Evolutionary conservation across 2,113 vertebrate species (phyloP).

Genomic region (Atrichornis clamosus): DNA sequence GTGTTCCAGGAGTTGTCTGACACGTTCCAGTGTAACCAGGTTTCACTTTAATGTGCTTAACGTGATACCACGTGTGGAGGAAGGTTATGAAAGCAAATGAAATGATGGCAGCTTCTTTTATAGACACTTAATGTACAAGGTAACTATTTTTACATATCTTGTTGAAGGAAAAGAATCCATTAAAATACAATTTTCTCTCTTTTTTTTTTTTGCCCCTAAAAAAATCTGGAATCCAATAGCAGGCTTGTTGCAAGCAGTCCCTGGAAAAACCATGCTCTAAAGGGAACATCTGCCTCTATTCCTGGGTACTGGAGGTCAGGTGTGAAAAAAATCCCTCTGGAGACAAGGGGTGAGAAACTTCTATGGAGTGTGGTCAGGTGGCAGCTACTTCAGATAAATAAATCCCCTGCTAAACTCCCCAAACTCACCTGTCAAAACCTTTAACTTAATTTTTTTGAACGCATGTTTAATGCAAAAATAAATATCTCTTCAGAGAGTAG

Average conservation of each 20-base stretch:
- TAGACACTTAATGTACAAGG: neutral
- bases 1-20: neutral
- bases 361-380: accelerated
- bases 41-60: slow-evolving; percentile 25
- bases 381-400: neutral
- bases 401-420: neutral
- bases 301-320: neutral
- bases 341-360: neutral
- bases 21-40: slow-evolving; percentile 15
- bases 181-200: neutral
- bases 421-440: neutral
- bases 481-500: neutral
- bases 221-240: neutral
- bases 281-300: neutral
- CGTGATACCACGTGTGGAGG: neutral
- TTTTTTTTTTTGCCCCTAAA: neutral
- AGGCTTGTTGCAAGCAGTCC: neutral
- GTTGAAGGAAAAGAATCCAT: neutral
- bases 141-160: neutral
- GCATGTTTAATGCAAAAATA: neutral
- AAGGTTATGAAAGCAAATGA: slow-evolving; percentile 46
- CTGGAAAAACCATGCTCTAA: neutral
- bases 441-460: neutral
- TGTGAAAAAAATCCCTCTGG: neutral
- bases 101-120: neutral